Evolutionary conservation across 2,113 vertebrate genomes (phyloP).

Genomic region (Hyaena hyaena): DNA sequence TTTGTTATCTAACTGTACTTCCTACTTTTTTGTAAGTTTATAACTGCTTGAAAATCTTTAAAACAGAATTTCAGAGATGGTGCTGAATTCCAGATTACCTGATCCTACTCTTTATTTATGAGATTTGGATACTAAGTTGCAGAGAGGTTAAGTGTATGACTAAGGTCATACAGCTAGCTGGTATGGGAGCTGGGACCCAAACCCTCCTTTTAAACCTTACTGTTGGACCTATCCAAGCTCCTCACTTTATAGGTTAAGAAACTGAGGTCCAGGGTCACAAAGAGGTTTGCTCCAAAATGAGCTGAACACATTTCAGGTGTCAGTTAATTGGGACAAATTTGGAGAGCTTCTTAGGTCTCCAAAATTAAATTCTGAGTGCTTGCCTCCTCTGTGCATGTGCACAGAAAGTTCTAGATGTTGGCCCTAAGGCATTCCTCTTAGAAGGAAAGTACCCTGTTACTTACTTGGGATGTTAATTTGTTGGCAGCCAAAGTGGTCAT

Average conservation of each 20-base stretch:
- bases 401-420: background rate
- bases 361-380: background rate
- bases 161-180: background rate
- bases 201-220: background rate
- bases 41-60: background rate
- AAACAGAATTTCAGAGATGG: background rate
- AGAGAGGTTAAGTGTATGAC: background rate
- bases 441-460: background rate
- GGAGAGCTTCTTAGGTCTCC: background rate
- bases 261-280: background rate
- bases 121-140: background rate
- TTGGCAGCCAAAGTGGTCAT: background rate
- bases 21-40: background rate
- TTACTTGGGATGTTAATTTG: background rate
- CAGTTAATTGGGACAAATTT: background rate
- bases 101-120: background rate
- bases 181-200: background rate
- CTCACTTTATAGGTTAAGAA: background rate
- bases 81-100: background rate
- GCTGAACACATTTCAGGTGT: background rate
- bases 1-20: background rate
- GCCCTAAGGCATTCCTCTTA: background rate
- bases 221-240: background rate
- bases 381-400: background rate
- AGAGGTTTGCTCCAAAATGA: background rate